phyloP scores from a whole-genome alignment of 2,797 vertebrate species.

The Manis crassicaudata region DNA sequence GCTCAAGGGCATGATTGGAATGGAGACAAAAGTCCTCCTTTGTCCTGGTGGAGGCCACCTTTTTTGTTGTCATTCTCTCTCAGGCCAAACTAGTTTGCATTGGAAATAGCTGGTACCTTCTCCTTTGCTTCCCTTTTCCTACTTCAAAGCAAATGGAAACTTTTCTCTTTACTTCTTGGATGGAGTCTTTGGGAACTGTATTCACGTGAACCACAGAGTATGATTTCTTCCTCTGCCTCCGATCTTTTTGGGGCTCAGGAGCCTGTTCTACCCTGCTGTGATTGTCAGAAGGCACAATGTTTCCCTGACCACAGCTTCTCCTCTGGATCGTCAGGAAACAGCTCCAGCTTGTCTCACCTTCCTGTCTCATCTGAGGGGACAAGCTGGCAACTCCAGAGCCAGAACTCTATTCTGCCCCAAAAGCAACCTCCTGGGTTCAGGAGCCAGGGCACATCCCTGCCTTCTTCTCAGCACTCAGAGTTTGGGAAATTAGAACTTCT shows the following conservation, averaged over 20 bases:
- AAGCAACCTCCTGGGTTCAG: neutral
- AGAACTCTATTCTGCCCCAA: neutral
- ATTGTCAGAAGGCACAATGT: slow-evolving; percentile 24
- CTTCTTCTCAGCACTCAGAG: slow-evolving; percentile 22
- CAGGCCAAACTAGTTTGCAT: slow-evolving; percentile 15
- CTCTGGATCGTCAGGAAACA: slow-evolving; percentile 40
- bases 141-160: slow-evolving; percentile 46
- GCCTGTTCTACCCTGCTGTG: neutral
- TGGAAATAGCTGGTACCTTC: slow-evolving; percentile 1
- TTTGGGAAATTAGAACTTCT: slow-evolving; percentile 18
- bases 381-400: neutral
- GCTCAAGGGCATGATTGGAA: neutral
- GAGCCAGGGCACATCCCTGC: neutral
- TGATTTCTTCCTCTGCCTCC: slow-evolving; percentile 53
- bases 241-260: slow-evolving; percentile 34
- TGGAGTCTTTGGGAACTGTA: slow-evolving; percentile 28
- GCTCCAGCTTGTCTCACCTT: slow-evolving; percentile 36
- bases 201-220: slow-evolving; percentile 4
- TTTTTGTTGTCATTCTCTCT: neutral
- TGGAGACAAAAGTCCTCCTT: neutral
- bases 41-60: neutral
- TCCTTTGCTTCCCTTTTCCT: neutral
- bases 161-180: slow-evolving; percentile 67
- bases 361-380: slow-evolving; percentile 45
- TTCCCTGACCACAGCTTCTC: neutral